Evolutionary conservation across 92 coral and sea anemone species (phyloP).

Genomic region (Palythoa grandis): DNA sequence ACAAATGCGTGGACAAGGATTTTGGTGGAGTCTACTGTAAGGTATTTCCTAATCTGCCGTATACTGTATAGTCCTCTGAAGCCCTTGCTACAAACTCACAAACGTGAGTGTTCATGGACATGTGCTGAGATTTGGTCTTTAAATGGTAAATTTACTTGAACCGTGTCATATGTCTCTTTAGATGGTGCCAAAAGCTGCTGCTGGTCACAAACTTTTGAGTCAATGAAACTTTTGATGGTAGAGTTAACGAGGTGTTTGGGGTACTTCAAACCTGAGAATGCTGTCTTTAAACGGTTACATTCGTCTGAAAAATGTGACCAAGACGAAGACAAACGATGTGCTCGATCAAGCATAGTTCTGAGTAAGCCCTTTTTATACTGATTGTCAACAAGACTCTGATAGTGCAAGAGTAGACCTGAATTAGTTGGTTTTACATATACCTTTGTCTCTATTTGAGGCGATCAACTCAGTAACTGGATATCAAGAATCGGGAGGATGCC

Average conservation of each 20-base stretch:
- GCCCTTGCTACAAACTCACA: too few relatives aligned
- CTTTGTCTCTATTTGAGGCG: slow-evolving; percentile 21
- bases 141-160: slow-evolving; percentile 37
- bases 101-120: too few relatives aligned
- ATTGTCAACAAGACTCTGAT: slow-evolving; percentile 47
- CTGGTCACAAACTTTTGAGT: slow-evolving; percentile 39
- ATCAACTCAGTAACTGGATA: slow-evolving; percentile 7
- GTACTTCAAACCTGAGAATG: slow-evolving; percentile 30
- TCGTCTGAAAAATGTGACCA: not conserved
- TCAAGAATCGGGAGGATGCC: slow-evolving; percentile 14
- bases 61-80: too few relatives aligned
- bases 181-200: slow-evolving; percentile 32
- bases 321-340: slow-evolving; percentile 27
- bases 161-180: slow-evolving; percentile 29
- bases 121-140: slow-evolving; percentile 36
- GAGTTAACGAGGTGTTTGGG: slow-evolving; percentile 35
- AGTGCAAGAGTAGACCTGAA: slow-evolving; percentile 43
- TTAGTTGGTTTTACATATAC: slow-evolving; percentile 41
- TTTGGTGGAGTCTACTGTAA: slow-evolving; percentile 21
- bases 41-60: too few relatives aligned
- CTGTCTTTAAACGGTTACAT: slow-evolving; percentile 13
- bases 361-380: slow-evolving; percentile 36
- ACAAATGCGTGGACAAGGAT: too few relatives aligned
- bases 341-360: slow-evolving; percentile 40
- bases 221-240: slow-evolving; percentile 37